Evolutionary conservation across 2,113 vertebrate genomes (phyloP), one percentile per base, ranked within the genome.

Genomic region (Tetrax tetrax): DNA sequence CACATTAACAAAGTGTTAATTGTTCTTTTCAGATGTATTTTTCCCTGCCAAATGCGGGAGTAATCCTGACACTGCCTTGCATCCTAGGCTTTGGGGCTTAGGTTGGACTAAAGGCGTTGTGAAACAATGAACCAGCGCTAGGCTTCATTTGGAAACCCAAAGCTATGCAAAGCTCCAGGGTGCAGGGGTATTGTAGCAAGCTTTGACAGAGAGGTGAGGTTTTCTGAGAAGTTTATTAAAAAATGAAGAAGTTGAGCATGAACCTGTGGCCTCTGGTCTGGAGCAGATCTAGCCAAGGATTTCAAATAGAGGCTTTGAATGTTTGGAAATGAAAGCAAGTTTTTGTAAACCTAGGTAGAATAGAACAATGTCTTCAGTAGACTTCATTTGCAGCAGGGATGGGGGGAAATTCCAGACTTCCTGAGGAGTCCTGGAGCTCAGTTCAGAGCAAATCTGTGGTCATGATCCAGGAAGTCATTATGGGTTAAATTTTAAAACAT

Each of bases 1-100:
- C 92, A 90, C 95, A 88, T 97, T 97, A 98, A 93, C 59, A 50
- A 94, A 95, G 93, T 84, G 89, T 91, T 98, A 97, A 98, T 97
- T 98, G 96, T 95, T 96, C 94, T 96, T 98, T 97, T 94, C 90
- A 71, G 79, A 97, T 83, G 90, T 38, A 68, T 33, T 97, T 79
- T 96, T 84, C 90, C 90, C 90, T 97, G 96, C 96, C 97, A 97
- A 96, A 95, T 66, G 89, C 85, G 61, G 95, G 90, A 97, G 87
- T 94, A 96, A 97, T 97, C 94, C 95, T 91, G 95, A 96, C 96
- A 93, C 89, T 89, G 95, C 95, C 93, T 96, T 60, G 80, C 94
- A 94, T 96, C 83, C 91, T 51, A 72, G 96, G 97, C 96, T 97
- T 97, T 96, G 92, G 97, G 80, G 65, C 23, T 95, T 77, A 76